Conservation (phyloP, 2,797 vertebrate species). For the Galaxias olidus region DNA sequence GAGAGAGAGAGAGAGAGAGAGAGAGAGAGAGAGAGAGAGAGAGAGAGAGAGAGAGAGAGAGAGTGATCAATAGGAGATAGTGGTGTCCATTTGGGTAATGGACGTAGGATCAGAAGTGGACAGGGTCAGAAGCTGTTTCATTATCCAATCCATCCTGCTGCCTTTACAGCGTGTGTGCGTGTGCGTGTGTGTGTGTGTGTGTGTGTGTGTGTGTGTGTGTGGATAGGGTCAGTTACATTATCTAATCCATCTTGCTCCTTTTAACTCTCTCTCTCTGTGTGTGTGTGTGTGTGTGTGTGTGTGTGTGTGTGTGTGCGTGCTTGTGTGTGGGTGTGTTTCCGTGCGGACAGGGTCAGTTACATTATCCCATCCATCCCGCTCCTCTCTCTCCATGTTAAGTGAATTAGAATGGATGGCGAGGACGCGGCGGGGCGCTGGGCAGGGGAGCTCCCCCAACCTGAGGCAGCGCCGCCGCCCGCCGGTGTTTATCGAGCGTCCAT, state of each 20-base stretch:
- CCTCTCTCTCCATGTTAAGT: constrained; percentile 70
- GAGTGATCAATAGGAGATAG: constrained; percentile 86
- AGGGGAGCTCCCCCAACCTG: constrained; percentile 55
- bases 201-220: constrained; percentile 28
- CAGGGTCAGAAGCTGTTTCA: constrained; percentile 80
- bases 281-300: constrained; percentile 8
- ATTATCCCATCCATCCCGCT: constrained; percentile 68
- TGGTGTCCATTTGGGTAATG: constrained; percentile 95
- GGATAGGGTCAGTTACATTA: background rate
- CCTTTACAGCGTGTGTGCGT: constrained; percentile 32
- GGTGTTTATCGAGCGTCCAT: constrained; percentile 44
- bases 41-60: constrained; percentile 47
- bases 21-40: constrained; percentile 67
- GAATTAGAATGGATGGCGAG: constrained; percentile 69
- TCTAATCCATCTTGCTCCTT: too few species aligned
- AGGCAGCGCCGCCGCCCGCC: constrained; percentile 48
- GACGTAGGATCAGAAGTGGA: constrained; percentile 84
- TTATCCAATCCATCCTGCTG: constrained; percentile 75
- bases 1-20: constrained; percentile 77
- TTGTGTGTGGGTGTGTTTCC: background rate
- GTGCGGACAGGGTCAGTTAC: constrained; percentile 51
- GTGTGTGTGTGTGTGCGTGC: background rate
- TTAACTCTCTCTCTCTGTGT: constrained; percentile 5
- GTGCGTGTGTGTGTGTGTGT: constrained; percentile 14
- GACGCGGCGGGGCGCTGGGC: constrained; percentile 51